Evolutionary conservation across 2,888 invertebrate genomes (phyloP).

Genomic region (Agrochola litura): DNA sequence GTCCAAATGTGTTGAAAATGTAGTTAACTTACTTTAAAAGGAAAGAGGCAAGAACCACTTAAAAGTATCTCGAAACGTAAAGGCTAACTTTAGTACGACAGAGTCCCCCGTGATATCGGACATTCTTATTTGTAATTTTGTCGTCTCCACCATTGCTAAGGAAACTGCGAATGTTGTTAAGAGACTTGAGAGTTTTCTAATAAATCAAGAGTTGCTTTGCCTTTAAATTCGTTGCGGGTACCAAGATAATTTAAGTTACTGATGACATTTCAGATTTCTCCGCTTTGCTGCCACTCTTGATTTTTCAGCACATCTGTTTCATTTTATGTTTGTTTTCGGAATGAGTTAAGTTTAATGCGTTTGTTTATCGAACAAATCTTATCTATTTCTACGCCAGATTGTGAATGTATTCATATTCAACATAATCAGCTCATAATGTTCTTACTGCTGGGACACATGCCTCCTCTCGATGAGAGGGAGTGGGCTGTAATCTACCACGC

Average conservation of each 20-base stretch:
- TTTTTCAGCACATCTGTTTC: slow-evolving; percentile 45
- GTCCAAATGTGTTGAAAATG: neutral
- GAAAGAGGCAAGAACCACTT: slow-evolving; percentile 19
- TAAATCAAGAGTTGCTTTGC: slow-evolving; percentile 58
- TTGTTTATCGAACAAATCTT: neutral
- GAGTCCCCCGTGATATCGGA: slow-evolving; percentile 20
- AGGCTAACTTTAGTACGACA: slow-evolving; percentile 34
- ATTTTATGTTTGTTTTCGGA: slow-evolving; percentile 28
- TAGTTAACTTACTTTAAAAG: slow-evolving; percentile 1
- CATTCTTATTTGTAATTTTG: slow-evolving; percentile 54
- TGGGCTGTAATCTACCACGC: too few relatives aligned
- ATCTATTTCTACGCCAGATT: neutral
- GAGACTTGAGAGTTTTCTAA: slow-evolving; percentile 43
- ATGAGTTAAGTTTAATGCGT: slow-evolving; percentile 49
- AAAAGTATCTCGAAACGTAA: slow-evolving; percentile 20
- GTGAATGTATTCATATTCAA: neutral
- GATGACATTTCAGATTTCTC: slow-evolving; percentile 29
- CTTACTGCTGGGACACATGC: too few relatives aligned
- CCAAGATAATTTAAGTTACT: slow-evolving; percentile 51
- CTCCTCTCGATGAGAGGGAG: too few relatives aligned
- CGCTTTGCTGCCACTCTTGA: slow-evolving; percentile 37
- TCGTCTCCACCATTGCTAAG: slow-evolving; percentile 7
- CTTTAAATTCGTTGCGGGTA: slow-evolving; percentile 53
- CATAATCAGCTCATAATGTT: too few relatives aligned
- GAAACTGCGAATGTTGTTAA: slow-evolving; percentile 50